These are phyloP conservation scores for Herminia tarsipennalis DNA, from an alignment of 2,888 invertebrate genomes.

Conservation along the genomic window DNA sequence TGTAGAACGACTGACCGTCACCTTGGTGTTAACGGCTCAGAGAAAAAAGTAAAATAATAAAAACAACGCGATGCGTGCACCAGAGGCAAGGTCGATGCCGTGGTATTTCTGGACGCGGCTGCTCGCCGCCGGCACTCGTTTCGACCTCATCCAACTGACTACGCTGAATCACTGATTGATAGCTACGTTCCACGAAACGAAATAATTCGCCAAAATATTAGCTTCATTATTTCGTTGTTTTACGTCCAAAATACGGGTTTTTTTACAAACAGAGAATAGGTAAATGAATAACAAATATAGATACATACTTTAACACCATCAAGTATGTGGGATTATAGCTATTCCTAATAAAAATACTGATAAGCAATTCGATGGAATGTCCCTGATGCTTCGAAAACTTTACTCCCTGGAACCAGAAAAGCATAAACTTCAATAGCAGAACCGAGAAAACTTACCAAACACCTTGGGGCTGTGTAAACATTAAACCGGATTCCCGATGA, in stretches of 20 bases:
- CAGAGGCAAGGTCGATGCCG: slow-evolving; percentile 80
- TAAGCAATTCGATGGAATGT: too few relatives aligned
- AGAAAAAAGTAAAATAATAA: slow-evolving; percentile 77
- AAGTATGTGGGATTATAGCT: too few relatives aligned
- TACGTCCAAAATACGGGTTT: slow-evolving; percentile 16
- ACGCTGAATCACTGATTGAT: slow-evolving; percentile 73
- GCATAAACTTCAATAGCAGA: too few relatives aligned
- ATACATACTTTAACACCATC: too few relatives aligned
- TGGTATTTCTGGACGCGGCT: slow-evolving; percentile 77
- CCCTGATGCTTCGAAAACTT: too few relatives aligned
- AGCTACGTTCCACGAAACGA: slow-evolving; percentile 61
- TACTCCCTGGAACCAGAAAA: too few relatives aligned
- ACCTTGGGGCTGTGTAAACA: slow-evolving; percentile 21
- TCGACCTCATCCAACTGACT: slow-evolving; percentile 59
- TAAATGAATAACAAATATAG: too few relatives aligned
- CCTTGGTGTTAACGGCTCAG: slow-evolving; percentile 68
- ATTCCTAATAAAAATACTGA: too few relatives aligned
- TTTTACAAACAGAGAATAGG: too few relatives aligned
- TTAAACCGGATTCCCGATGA: slow-evolving; percentile 43
- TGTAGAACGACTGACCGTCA: slow-evolving; percentile 65
- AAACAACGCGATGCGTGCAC: slow-evolving; percentile 76
- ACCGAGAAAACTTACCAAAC: slow-evolving; percentile 11
- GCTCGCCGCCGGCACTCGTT: slow-evolving; percentile 51
- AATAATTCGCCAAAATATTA: slow-evolving; percentile 59
- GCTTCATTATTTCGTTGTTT: too few relatives aligned